Base-by-base conservation (phyloP, 1,140 invertebrate genomes). In the Drosophila bipectinata region DNA sequence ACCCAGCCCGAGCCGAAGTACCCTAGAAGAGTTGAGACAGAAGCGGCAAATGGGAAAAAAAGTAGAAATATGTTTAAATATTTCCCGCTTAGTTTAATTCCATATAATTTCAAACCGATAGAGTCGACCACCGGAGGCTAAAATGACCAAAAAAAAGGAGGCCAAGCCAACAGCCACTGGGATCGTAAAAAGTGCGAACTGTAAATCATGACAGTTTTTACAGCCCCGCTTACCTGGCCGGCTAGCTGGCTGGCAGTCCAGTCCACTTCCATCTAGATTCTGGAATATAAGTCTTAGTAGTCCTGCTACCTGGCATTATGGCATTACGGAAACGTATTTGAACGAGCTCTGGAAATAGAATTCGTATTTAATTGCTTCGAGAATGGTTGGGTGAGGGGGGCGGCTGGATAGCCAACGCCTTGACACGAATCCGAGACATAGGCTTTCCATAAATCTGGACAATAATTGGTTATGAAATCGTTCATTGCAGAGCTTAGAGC, bases 201-300 rank as follows among this genome's bases (percentile, higher is more conserved):
- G 83, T 87, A 87, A 87, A 87, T 87, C 83, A 88, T 83, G 83
- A 89, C 83, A 73, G 79, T 79, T 88, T 87, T 87, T 88, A 87
- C 74, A 79, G 63, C 78, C 49, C 26, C 26, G 26, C 26, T 32
- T 48, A 53, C 32, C 53, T 58, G 18, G 15, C n/a, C 10, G 18
- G 14, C 53, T 12, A 10, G 2, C 34, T 37, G 34, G 6, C 34
- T 6, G 21, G 28, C 30, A 21, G 2, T 21, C 21, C 21, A 21
- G 21, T 21, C 61, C 58, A 30, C 24, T 47, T 8, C 2, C 41
- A 18, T 10, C 32, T 26, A n/a, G 39, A 34, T 12, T 37, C 34
- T n/a, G 8, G 41, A 15, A 15, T 15, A 8, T 41, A 41, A 41
- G n/a, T 41, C 4, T 14, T 6, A 41, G 39, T 44, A 8, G 41